A percentile compares a stretch with the other conserved stretches of the same genome.
Evolutionary conservation across 2,113 vertebrate species (phyloP).

Genomic region (Hipposideros armiger): DNA sequence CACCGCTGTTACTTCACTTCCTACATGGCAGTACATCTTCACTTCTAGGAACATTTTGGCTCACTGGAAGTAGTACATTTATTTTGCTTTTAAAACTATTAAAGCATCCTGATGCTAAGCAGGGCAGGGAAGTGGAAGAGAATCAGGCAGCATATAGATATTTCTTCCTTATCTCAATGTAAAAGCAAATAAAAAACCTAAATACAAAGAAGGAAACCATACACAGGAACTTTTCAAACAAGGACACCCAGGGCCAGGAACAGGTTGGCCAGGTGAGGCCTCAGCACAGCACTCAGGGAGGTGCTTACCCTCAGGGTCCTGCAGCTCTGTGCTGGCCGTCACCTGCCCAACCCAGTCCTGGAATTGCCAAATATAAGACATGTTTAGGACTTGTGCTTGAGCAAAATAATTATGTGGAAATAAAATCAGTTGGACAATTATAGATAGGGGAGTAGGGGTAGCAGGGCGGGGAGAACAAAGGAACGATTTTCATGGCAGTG

Average conservation of each 20-base stretch:
- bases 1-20: background rate
- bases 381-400: background rate
- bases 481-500: background rate
- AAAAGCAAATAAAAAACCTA: background rate
- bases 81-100: background rate
- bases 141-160: background rate
- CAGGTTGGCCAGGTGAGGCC: background rate
- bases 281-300: too few species aligned
- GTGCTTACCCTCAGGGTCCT: too few species aligned
- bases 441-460: background rate
- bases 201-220: background rate
- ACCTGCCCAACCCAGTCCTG: background rate
- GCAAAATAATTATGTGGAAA: background rate
- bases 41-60: background rate
- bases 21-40: background rate
- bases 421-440: background rate
- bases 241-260: background rate
- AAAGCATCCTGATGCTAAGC: background rate
- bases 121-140: background rate
- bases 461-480: background rate
- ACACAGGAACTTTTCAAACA: background rate
- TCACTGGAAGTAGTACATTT: background rate
- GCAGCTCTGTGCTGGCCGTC: background rate
- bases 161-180: background rate
- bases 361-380: background rate